Evolutionary conservation across 2,888 invertebrate genomes (phyloP), one percentile per base, ranked within the genome.

Genomic region (Heliconius ethilla): DNA sequence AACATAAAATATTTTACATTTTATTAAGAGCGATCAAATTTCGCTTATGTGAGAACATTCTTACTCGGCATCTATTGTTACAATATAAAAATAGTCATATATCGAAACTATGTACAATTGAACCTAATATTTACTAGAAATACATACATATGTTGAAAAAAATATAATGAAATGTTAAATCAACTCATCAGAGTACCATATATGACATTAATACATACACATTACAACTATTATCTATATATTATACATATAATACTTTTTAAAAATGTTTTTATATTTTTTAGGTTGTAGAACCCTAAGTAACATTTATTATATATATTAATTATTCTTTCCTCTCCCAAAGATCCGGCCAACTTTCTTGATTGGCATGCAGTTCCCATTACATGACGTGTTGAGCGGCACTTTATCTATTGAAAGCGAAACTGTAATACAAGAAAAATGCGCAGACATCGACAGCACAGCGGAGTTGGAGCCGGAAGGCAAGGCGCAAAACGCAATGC

Each of bases 331-430:
- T 59, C n/a, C 27, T 74, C 27, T 29, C 70, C 67, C 22, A 25
- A 86, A 95, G 94, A 89, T 95, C 69, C 93, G 95, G 1, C 95
- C 96, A 1, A 95, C 94, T 59, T 92, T 95, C 82, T 86, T 96
- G 27, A 95, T 95, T 63, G 94, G 95, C 74, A 85, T 95, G 67
- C 82, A 86, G 67, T 92, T 96, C 77, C 87, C 94, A 0, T 25
- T 63, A 3, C 81, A 84, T 0, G 96, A 96, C 81, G 90, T 88
- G 40, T 81, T 94, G 0, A 83, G 83, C 9, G 95, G 95, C 1
- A n/a, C 83, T 6, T 81, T 95, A 51, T 86, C 89, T 0, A 78
- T 83, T 0, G 84, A 84, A 1, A 94, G 91, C 65, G 80, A 82
- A 78, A 74, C 79, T 1, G 9, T 75, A 4, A 87, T 95, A 15